Conservation (phyloP, 2,797 vertebrate genomes). For the Oryzias dopingdopingensis region DNA sequence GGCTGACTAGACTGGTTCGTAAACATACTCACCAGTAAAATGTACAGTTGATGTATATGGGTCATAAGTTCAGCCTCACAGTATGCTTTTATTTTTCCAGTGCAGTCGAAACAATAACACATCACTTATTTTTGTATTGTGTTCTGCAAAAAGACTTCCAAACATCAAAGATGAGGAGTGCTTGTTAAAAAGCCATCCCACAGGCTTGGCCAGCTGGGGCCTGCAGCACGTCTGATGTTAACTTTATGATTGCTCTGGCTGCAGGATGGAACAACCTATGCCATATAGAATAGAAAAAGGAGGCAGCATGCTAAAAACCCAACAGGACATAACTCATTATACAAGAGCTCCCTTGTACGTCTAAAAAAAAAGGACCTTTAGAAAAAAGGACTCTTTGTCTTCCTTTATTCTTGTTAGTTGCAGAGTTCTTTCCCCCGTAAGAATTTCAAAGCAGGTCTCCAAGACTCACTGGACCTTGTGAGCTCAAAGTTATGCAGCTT, state of each 20-base stretch:
- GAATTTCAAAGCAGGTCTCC: conserved; percentile 14
- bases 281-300: conserved; percentile 31
- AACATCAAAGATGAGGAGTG: conserved; percentile 34
- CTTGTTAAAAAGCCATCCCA: conserved; percentile 47
- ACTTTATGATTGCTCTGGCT: conserved; percentile 46
- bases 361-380: conserved; percentile 33
- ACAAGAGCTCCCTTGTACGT: conserved; percentile 46
- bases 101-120: background rate
- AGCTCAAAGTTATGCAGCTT: conserved; percentile 17
- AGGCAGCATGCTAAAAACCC: conserved; percentile 45
- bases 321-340: conserved; percentile 54
- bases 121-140: conserved; percentile 16
- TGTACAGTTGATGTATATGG: conserved; percentile 32
- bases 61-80: conserved; percentile 28
- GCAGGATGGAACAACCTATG: conserved; percentile 63
- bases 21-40: conserved; percentile 38
- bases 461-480: background rate
- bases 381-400: conserved; percentile 25
- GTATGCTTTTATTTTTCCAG: conserved; percentile 5
- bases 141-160: conserved; percentile 31
- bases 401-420: conserved; percentile 32
- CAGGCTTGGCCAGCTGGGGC: conserved; percentile 22
- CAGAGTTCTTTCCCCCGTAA: conserved; percentile 23
- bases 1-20: conserved; percentile 21
- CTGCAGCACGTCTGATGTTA: conserved; percentile 23